phyloP scores from a whole-genome alignment of 2,113 vertebrate species.

The Grantiella picta region DNA sequence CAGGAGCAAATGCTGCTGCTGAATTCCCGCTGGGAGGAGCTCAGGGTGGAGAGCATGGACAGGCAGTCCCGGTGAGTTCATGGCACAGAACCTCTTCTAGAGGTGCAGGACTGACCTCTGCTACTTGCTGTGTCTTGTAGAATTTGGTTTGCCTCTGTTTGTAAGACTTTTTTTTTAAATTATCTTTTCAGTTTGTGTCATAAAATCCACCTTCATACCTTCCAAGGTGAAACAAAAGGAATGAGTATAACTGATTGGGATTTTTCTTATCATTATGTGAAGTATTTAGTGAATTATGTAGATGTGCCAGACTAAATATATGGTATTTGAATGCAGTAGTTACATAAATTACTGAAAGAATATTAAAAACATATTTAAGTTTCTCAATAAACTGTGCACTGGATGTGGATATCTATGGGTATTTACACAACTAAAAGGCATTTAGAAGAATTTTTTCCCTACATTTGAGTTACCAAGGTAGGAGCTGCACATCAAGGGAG shows the following conservation, averaged over 20 bases:
- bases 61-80: constrained; percentile 88
- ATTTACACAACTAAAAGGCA: background rate
- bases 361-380: background rate
- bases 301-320: background rate
- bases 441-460: background rate
- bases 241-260: background rate
- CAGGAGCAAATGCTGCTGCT: constrained; percentile 94
- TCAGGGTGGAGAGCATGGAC: constrained; percentile 95
- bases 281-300: background rate
- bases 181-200: background rate
- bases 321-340: background rate
- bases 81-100: background rate
- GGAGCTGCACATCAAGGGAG: background rate
- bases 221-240: background rate
- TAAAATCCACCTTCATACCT: background rate
- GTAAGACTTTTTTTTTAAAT: background rate
- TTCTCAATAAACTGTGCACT: background rate
- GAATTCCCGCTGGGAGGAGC: constrained; percentile 92
- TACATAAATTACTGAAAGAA: background rate
- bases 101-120: background rate
- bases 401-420: background rate
- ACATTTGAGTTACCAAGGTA: background rate
- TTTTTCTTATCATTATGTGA: background rate
- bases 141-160: background rate
- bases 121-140: background rate